Base-by-base conservation (phyloP, 2,888 invertebrate genomes). In the Catonia carolina region DNA sequence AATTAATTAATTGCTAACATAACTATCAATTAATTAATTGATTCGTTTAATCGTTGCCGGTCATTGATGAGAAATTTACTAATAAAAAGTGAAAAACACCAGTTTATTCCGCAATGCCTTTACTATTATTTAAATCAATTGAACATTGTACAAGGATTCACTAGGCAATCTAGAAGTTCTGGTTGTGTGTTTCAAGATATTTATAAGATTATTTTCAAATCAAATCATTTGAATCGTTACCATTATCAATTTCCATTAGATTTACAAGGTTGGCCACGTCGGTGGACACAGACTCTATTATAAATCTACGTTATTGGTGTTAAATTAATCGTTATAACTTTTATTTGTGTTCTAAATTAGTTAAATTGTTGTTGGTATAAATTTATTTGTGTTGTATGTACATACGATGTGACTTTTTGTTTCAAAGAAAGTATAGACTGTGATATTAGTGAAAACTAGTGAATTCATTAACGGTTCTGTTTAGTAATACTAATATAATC, bases 221-320 rank as follows among this genome's bases (percentile, higher is more conserved):
- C 53, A 49, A 48, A 47, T 10, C 58, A 59, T 37, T 49, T 58
- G 12, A 58, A 60, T 36, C 56, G 61, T 23, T 60, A 62, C 31
- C 60, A 58, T 18, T 57, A 41, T 20, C 61, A 60, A 52, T 63
- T 60, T 50, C 60, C 61, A 2, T 42, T 53, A 47, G 60, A 62
- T 47, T 69, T 72, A 18, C 78, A 78, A 71, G 70, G 70, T 55
- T 73, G 73, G 69, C 72, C 70, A 8, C 66, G 67, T 53, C 66
- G 69, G 61, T 70, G 67, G 67, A 64, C 61, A 61, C 61, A 61
- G 59, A 60, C 61, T 59, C 48, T 53, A 33, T 31, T 36, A 27
- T 36, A 33, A 48, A 53, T n/a, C n/a, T n/a, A n/a, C n/a, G n/a
- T n/a, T n/a, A n/a, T n/a, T n/a, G 31, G 17, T 42, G 17, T 8